Evolutionary conservation across 2,113 vertebrate genomes (phyloP), one percentile per base, ranked within the genome.

Genomic region (Sialia sialis): DNA sequence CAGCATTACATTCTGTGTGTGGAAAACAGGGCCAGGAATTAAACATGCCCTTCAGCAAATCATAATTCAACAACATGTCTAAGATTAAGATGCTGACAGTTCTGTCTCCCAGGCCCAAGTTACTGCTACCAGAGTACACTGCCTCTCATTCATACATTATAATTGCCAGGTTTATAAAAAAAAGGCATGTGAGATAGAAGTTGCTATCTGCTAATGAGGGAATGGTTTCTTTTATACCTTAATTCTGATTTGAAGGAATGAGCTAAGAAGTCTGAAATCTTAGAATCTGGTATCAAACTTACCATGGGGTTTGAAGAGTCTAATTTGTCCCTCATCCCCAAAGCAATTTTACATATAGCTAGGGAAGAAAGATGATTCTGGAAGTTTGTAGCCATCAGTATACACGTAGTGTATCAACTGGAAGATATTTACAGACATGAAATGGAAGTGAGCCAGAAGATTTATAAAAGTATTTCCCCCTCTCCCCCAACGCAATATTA

Each of bases 11-110:
- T 70, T 92, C 73, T 58, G 13, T 4, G 5, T 7, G 34, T 49
- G 38, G 77, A 89, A 94, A 93, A 79, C 38, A 58, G 14, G 14
- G 70, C 62, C 67, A 94, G 43, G 46, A 95, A 94, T 76, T 76
- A 94, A 95, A 72, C 29, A 82, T 43, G 26, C 80, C 95, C 70
- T 84, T 92, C 81, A 94, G 84, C 94, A 94, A 84, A 79, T 77
- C 74, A 56, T 92, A 94, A 95, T 66, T 95, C 81, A 96, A 56
- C 16, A 39, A 49, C 68, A 13, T 55, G 64, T 63, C 76, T 78
- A 52, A 92, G 60, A 95, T 86, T 38, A 91, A 84, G 62, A 92
- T 89, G 84, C 87, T 91, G 84, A 93, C 89, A 92, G 74, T 49
- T 93, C 56, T 62, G 38, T 87, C 87, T 95, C 58, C 52, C 38